Evolutionary conservation across 2,888 invertebrate species (phyloP), one percentile per base, ranked within the genome.

Genomic region (Sarcophaga subvicina): DNA sequence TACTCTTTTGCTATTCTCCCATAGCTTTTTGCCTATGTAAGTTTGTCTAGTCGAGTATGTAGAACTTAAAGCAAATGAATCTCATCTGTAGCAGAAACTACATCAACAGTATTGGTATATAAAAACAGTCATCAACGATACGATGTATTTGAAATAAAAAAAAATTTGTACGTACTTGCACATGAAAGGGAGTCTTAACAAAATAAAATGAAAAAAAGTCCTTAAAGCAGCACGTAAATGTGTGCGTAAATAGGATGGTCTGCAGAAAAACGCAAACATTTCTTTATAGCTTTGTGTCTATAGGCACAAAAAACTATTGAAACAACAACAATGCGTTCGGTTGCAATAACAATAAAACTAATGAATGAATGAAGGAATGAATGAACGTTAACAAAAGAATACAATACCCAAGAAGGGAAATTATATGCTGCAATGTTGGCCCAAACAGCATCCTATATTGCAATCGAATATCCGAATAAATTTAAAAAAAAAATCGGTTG

Each of bases 11-110:
- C 66, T 62, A 14, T 54, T 54, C 6, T 78, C 60, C 66, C 25
- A 62, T 62, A 72, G 62, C 72, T 66, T 69, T 75, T 45, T 62
- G n/a, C 62, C 49, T 14, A 49, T 54, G 17, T 5, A 17, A 0
- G 37, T 37, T 37, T 37, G 8, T 10, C 8, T 37, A 37, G 37
- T 37, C 1, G 37, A 2, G 37, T 14, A 54, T 14, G 14, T 14
- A 17, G 14, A 54, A 54, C 12, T 14, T 14, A 54, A 14, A 14
- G 3, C 37, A 60, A 45, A 49, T 11, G 59, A 79, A 22, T 75
- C 79, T 59, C 79, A 80, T 70, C 73, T 78, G 79, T 60, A 75
- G 12, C 64, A 75, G 64, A 59, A 70, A 60, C 20, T 69, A 76
- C 73, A 47, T 17, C n/a, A 70, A 69, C 22, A 76, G 67, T 63